Evolutionary conservation across 2,888 invertebrate species (phyloP).

Genomic region (Seira ritae): DNA sequence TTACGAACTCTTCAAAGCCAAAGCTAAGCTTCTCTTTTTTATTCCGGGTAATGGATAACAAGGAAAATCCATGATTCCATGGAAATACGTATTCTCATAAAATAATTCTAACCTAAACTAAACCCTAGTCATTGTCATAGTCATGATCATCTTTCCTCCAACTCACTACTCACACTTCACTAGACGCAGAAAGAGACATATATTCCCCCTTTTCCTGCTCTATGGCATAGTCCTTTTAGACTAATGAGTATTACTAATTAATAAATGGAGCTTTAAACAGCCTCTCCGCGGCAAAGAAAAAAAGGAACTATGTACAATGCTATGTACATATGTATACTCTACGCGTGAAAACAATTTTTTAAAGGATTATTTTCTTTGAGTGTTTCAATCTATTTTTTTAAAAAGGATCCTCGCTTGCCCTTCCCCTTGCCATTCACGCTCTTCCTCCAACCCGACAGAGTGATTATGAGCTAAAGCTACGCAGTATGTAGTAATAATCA

Average conservation of each 20-base stretch:
- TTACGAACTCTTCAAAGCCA: no score
- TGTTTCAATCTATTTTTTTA: no score
- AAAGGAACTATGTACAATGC: not conserved
- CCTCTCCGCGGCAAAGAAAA: not conserved
- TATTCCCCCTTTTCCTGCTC: not conserved
- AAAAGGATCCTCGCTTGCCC: no score
- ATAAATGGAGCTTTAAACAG: constrained; percentile 62
- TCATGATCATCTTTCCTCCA: constrained; percentile 32
- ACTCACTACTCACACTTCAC: constrained; percentile 19
- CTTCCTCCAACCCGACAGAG: no score
- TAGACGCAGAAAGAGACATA: not conserved
- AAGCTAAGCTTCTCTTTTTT: no score
- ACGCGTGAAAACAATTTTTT: not conserved
- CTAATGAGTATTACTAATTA: constrained; percentile 71
- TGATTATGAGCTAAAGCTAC: no score
- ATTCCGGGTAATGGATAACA: constrained; percentile 11
- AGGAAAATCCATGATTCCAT: constrained; percentile 24
- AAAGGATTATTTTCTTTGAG: no score
- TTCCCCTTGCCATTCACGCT: no score
- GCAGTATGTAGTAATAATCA: no score
- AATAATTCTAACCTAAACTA: not conserved
- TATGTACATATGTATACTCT: no score
- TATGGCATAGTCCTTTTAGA: constrained; percentile 50
- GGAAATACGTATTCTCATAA: constrained; percentile 38
- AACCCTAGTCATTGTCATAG: not conserved